A percentile compares a stretch with the other conserved stretches of the same genome.
Evolutionary conservation across 35 echinoderm and acorn worm genomes (phyloP).

Genomic region (Holothuria glaberrima): DNA sequence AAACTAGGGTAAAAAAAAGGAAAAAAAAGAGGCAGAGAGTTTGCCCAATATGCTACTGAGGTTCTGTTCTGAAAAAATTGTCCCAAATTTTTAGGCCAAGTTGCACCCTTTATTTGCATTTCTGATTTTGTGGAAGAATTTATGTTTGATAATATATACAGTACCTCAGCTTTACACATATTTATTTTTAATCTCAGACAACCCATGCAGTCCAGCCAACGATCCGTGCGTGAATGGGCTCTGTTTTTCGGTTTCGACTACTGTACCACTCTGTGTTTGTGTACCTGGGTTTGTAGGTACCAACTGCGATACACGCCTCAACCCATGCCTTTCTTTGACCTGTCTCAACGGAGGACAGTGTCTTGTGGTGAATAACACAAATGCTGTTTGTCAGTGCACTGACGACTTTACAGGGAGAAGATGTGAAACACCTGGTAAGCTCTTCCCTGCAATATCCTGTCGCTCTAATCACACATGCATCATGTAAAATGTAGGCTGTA

Average conservation of each 20-base stretch:
- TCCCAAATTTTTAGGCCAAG: not conserved
- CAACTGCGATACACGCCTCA: not conserved
- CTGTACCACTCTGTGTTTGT: not conserved
- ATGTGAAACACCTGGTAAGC: slow-evolving; percentile 40
- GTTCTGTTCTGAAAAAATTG: not conserved
- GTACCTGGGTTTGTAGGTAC: not conserved
- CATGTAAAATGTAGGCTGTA: too few species aligned
- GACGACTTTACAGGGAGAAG: slow-evolving; percentile 6
- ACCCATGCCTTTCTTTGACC: slow-evolving; percentile 21
- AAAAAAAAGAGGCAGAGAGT: too few species aligned
- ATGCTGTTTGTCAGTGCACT: not conserved
- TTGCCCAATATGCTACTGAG: too few species aligned
- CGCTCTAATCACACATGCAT: too few species aligned
- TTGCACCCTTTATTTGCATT: not conserved
- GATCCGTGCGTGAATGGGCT: not conserved
- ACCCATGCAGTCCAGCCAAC: slow-evolving; percentile 34
- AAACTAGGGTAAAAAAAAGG: too few species aligned
- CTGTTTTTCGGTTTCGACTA: not conserved
- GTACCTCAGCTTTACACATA: not conserved
- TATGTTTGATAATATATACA: too few species aligned
- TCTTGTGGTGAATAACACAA: not conserved
- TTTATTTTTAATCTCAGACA: not conserved
- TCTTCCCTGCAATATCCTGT: not conserved
- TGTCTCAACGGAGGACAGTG: slow-evolving; percentile 39
- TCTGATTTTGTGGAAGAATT: too few species aligned